Base-by-base conservation (phyloP, 2,888 invertebrate genomes). In the Diogma glabrata region DNA sequence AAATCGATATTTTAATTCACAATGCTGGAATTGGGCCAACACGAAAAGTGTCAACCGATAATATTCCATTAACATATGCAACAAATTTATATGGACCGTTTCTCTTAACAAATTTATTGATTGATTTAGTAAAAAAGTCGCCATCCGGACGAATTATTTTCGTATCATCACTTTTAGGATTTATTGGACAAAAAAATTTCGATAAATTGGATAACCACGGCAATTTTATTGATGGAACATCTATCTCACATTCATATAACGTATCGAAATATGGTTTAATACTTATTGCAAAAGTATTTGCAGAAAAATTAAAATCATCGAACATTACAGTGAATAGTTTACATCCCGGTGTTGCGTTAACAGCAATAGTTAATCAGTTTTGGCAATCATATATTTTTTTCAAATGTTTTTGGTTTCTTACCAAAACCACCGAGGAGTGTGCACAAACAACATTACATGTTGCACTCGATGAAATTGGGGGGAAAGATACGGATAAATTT, bases 1-100 rank as follows among this genome's bases (percentile, higher is more conserved):
- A 43, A 43, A 43, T 43, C 43, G 43, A 43, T 22, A 43, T 43
- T 22, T 43, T 43, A 22, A 43, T 43, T 3, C 43, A 43, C n/a
- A 43, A 43, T n/a, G 43, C 43, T 2, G 43, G 43, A 5, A 43
- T 43, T 43, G 43, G 43, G 4, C 40, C 40, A 2, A 20, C 2
- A 40, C 6, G 10, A 4, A 40, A 40, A 22, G 3, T 22, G 7
- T 22, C 43, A 6, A 23, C 5, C 14, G 43, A 43, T 3, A 43
- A 43, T 22, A 43, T 43, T 22, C 43, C 43, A 3, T 8, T 43
- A 23, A 43, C 43, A 2, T 43, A 43, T 43, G 43, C 43, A 6
- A 43, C 22, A 20, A 43, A 43, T 22, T 22, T 43, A 8, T 43
- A 43, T 14, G 43, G 43, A 12, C 43, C 43, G 8, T 43, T 22